Percentiles rank a stretch among this genome's conserved stretches.
phyloP scores from a whole-genome alignment of 2,888 invertebrate species.

The Ferdinandea cuprea region DNA sequence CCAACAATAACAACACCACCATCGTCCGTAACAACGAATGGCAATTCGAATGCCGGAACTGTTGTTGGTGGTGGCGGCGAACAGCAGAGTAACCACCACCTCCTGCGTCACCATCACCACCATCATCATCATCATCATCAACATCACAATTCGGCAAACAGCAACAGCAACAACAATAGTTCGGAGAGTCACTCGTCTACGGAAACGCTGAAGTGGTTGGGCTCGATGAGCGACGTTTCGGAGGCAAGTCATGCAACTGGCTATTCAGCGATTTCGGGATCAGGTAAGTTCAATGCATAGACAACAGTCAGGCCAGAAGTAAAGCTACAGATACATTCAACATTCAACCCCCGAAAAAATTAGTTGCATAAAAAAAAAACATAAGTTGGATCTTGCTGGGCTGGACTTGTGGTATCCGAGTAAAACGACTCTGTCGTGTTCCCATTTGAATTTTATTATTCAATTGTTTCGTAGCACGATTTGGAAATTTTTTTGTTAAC shows the following conservation, averaged over 20 bases:
- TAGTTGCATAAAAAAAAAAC: constrained; percentile 2
- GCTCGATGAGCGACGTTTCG: constrained; percentile 89
- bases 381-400: background rate
- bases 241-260: constrained; percentile 85
- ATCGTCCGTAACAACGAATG: constrained; percentile 58
- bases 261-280: constrained; percentile 83
- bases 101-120: constrained; percentile 66
- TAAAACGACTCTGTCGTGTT: constrained; percentile 54
- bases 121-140: constrained; percentile 68
- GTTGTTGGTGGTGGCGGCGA: constrained; percentile 68
- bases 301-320: background rate
- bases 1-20: no score
- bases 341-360: constrained; percentile 43
- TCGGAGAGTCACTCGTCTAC: constrained; percentile 85
- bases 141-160: constrained; percentile 63
- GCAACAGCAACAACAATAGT: constrained; percentile 79
- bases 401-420: background rate
- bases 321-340: constrained; percentile 4
- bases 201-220: constrained; percentile 91
- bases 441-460: constrained; percentile 74
- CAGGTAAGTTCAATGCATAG: constrained; percentile 79
- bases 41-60: constrained; percentile 73
- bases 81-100: constrained; percentile 69
- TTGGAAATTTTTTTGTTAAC: constrained; percentile 64
- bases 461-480: constrained; percentile 72